Percentiles rank a stretch among this genome's conserved stretches.
These are phyloP conservation scores for Axinella damicornis DNA, from an alignment of 37 sponge, comb jelly and placozoan species.

Conservation along the genomic window DNA sequence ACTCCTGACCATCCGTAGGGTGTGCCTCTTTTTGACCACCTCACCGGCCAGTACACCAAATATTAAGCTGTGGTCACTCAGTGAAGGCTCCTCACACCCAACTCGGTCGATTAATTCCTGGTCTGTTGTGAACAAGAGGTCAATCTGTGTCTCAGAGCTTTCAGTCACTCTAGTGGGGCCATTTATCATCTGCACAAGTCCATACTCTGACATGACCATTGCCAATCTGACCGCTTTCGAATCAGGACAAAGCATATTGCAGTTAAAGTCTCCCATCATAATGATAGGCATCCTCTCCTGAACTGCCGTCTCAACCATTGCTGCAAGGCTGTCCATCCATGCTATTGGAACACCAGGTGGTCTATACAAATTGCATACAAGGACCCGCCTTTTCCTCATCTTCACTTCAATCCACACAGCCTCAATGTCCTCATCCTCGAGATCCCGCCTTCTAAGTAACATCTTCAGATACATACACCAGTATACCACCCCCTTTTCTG, in stretches of 20 bases:
- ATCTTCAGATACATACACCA: conserved; percentile 30
- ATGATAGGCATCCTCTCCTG: conserved; percentile 1
- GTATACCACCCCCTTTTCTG: conserved; percentile 19
- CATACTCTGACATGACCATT: conserved; percentile 30
- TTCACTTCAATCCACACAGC: conserved; percentile 32
- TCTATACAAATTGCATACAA: conserved; percentile 25
- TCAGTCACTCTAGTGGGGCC: conserved; percentile 40
- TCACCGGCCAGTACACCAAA: conserved; percentile 11
- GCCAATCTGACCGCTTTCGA: neutral
- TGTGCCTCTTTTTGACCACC: neutral
- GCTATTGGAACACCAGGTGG: conserved; percentile 1
- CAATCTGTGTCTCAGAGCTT: conserved; percentile 13
- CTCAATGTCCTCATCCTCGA: conserved; percentile 22
- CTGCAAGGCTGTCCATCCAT: conserved; percentile 19
- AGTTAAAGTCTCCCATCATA: conserved; percentile 48
- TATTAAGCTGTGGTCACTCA: conserved; percentile 40
- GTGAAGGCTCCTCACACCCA: neutral
- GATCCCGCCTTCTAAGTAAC: conserved; percentile 17
- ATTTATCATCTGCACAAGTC: conserved; percentile 6
- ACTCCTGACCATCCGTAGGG: conserved; percentile 13
- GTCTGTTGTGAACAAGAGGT: conserved; percentile 24
- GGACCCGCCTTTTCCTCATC: too few relatives aligned
- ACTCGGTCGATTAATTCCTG: neutral
- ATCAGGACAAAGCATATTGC: conserved; percentile 33
- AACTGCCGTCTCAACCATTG: conserved; percentile 18